phyloP scores from a whole-genome alignment of 1,140 invertebrate species.

The Phortica variegata region DNA sequence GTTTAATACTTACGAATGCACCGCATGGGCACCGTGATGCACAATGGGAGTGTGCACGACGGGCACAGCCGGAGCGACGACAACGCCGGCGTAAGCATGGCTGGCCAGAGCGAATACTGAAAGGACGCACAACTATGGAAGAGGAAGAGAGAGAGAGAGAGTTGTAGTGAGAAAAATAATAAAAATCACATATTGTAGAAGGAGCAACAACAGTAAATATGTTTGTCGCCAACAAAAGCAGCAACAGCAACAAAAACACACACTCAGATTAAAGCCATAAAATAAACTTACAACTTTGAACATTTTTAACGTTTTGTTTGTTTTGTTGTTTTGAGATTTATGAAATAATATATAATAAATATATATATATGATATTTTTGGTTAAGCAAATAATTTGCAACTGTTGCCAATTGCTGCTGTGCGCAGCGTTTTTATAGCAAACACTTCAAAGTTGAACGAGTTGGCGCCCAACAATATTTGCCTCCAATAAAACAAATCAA shows the following conservation, averaged over 20 bases:
- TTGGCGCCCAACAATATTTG: no score
- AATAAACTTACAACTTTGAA: conserved; percentile 48
- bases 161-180: not conserved
- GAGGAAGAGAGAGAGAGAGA: conserved; percentile 41
- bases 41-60: conserved; percentile 40
- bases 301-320: conserved; percentile 31
- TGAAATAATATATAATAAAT: conserved; percentile 5
- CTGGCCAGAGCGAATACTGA: conserved; percentile 41
- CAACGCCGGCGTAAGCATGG: conserved; percentile 42
- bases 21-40: conserved; percentile 48
- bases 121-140: conserved; percentile 56
- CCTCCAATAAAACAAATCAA: no score
- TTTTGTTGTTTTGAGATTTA: not conserved
- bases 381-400: conserved; percentile 29
- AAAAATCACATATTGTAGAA: conserved; percentile 7
- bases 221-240: conserved; percentile 2
- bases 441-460: no score
- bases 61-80: conserved; percentile 60
- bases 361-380: conserved; percentile 7
- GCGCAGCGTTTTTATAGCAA: conserved; percentile 35
- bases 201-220: conserved; percentile 8
- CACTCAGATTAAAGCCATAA: not conserved
- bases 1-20: conserved; percentile 46
- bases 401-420: conserved; percentile 30
- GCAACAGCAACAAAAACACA: not conserved